Percentiles rank a stretch among this genome's conserved stretches.
These are phyloP conservation scores for Psittacula cyanocephala DNA, from an alignment of 2,113 vertebrate genomes.

Conservation along the genomic window DNA sequence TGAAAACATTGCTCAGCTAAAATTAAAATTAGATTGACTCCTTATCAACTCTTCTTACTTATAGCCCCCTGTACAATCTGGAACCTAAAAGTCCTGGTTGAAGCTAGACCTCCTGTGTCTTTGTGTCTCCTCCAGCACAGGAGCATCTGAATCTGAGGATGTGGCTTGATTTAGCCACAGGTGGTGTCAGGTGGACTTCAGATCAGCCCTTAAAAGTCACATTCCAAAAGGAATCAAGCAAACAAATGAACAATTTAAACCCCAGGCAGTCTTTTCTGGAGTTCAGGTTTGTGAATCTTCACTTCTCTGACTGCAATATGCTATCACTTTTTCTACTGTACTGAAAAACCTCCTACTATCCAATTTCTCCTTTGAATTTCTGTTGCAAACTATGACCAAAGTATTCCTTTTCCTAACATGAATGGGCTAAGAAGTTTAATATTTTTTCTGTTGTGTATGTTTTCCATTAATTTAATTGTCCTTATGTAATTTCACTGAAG, in stretches of 20 bases:
- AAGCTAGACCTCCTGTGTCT: background rate
- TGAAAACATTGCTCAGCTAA: background rate
- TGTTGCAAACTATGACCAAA: background rate
- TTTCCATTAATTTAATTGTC: background rate
- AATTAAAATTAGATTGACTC: background rate
- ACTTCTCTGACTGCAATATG: background rate
- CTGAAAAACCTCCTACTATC: background rate
- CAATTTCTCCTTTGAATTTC: background rate
- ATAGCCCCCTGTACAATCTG: background rate
- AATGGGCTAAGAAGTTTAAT: background rate
- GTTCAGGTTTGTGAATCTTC: background rate
- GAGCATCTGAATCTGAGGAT: background rate
- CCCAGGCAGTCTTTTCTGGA: background rate
- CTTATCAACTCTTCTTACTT: background rate
- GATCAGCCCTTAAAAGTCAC: background rate
- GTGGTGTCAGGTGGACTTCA: background rate
- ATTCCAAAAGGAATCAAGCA: background rate
- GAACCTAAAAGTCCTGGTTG: background rate
- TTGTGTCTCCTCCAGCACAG: background rate
- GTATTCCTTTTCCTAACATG: background rate
- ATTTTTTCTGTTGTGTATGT: background rate
- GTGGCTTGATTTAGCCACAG: background rate
- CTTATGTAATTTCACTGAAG: background rate
- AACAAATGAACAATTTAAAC: background rate
- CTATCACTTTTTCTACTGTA: background rate